Base-by-base conservation (phyloP, 2,113 vertebrate species). In the Ophthalmolycus amberensis region DNA sequence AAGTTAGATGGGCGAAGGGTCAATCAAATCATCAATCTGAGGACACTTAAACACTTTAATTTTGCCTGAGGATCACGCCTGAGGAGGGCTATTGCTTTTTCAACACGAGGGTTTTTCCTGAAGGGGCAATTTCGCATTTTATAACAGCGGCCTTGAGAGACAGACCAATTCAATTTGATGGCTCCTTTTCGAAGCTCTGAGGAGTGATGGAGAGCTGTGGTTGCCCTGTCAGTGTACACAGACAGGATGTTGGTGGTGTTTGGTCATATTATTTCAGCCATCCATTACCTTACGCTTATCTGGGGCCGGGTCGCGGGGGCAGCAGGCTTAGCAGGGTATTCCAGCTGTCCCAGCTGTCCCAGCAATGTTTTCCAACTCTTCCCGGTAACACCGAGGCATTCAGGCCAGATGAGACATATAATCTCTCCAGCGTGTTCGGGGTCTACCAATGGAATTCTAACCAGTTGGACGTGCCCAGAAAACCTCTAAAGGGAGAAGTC, bases 1-100 rank as follows among this genome's bases (percentile, higher is more conserved):
- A 83, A 81, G 65, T 87, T 76, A 73, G 66, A 87, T 14, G 71
- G 44, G 58, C 32, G 2, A 27, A 80, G 75, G 78, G 72, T 78
- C 85, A 89, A 93, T 93, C 86, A 91, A 85, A 84, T 88, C 83
- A 93, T 93, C 91, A 88, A 65, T 44, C 38, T 83, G 65, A 83
- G 88, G 80, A 87, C 86, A 68, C 85, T 85, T 37, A 27, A 52
- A 25, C 58, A 27, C 79, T 84, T 85, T 80, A 77, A 79, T 85
- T 90, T 76, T 42, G 64, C 87, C 62, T 25, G 74, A 80, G 56
- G 71, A 73, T 80, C 46, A 77, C 89, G 87, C 89, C 84, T 81
- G 89, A 87, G 59, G 76, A 77, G 84, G 44, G 80, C 70, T 42
- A 71, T 71, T 71, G 84, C 74, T 71, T 77, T 86, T 79, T 63